Conservation (phyloP, 2,888 invertebrate species). For the Scaptomyza tumidula region DNA sequence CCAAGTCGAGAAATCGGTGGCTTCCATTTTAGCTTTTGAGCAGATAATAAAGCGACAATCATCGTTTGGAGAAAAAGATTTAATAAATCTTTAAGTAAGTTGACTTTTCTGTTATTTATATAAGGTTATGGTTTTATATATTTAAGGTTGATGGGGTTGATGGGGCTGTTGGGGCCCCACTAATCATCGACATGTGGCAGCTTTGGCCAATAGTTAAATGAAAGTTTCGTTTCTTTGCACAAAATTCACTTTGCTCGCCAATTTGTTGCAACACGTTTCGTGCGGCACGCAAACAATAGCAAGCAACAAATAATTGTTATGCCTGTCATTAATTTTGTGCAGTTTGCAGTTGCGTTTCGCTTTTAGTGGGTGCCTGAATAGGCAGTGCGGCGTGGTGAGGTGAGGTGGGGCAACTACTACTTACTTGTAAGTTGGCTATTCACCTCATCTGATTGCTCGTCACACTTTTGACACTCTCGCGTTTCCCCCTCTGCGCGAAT, state of each 20-base stretch:
- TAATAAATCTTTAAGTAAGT: neutral
- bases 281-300: slow-evolving; percentile 47
- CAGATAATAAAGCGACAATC: slow-evolving; percentile 13
- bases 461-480: neutral
- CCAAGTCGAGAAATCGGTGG: neutral
- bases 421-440: too few relatives aligned
- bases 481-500: neutral
- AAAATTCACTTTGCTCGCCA: slow-evolving; percentile 40
- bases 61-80: neutral
- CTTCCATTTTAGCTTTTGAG: slow-evolving; percentile 7
- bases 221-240: neutral
- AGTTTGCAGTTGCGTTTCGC: slow-evolving; percentile 41
- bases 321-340: slow-evolving; percentile 69
- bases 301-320: slow-evolving; percentile 42
- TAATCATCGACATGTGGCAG: slow-evolving; percentile 41
- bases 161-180: slow-evolving; percentile 13
- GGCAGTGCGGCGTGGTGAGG: too few relatives aligned
- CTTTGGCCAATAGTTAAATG: slow-evolving; percentile 9
- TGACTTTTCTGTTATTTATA: neutral
- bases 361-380: neutral
- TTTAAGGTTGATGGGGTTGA: neutral
- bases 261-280: slow-evolving; percentile 29
- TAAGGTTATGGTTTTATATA: neutral
- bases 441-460: neutral
- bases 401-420: too few relatives aligned